Evolutionary conservation across 2,797 vertebrate genomes (phyloP), one percentile per base, ranked within the genome.

Genomic region (Antrozous pallidus): DNA sequence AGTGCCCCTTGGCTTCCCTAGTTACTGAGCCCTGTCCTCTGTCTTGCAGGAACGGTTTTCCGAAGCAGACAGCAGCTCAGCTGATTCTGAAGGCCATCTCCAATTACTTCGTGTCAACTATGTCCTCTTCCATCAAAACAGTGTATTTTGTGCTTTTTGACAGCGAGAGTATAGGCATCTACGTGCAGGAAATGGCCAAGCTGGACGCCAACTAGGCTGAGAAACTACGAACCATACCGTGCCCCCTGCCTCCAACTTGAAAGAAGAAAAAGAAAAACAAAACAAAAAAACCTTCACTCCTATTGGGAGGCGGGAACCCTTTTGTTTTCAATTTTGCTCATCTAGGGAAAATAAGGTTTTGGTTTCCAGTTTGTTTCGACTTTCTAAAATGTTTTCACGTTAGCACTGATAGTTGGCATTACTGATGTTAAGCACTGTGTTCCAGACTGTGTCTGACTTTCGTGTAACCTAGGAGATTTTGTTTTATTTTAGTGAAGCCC

Each of bases 131-230:
- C 96, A 99, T 99, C 98, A 99, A 99, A 98, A 99, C 99, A 0
- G 99, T 99, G 95, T 99, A 99, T 98, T 99, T 99, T 0, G 99
- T 99, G 97, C 99, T 99, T 95, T 99, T 99, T 0, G 99, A 99
- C 98, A 99, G 99, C 0, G 99, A 99, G 98, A 99, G 99, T 98
- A 99, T 99, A 98, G 99, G 99, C 89, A 99, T 99, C 96, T 99
- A 99, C 0, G 99, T 99, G 98, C 99, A 99, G 98, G 99, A 99
- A 98, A 99, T 99, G 99, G 99, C 99, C 74, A 99, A 99, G 94
- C 98, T 99, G 90, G 99, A 99, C 63, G 98, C 98, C 92, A 99
- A 99, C 98, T 99, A 98, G 99, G 90, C 91, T 73, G 94, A 88
- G 82, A 96, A 97, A 56, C 89, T 69, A 6, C 90, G 96, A 78